Evolutionary conservation across 2,113 vertebrate species (phyloP), one percentile per base, ranked within the genome.

Genomic region (Talpa occidentalis): DNA sequence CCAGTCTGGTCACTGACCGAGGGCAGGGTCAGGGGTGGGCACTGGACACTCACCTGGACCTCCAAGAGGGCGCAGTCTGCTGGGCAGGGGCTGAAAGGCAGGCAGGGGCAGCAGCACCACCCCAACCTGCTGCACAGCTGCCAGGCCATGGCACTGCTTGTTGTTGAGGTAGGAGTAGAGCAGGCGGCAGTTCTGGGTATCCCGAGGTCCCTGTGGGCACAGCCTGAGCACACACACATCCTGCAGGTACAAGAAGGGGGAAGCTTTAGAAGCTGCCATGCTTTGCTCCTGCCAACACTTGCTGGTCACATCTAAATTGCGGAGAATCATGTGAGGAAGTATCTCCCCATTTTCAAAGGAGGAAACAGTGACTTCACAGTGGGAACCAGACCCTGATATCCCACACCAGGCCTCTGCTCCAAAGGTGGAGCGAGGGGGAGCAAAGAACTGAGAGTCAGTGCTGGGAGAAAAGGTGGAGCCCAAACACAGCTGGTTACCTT

Each of bases 81-180:
- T 5, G 26, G 98, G 98, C 88, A 98, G 74, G 9, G 97, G 97
- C 83, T 98, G 97, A 78, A 97, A 97, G 44, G 98, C 98, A 0
- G 98, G 97, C 64, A 98, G 93, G 6, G 98, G 97, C 47, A 98
- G 74, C 76, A 98, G 54, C 77, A 98, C 96, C 73, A 97, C 19
- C 16, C 93, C 94, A 77, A 97, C 19, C 0, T 84, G 88, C 5
- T 89, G 56, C 66, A 94, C 81, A 0, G 94, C 87, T 0, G 85
- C 95, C 78, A 98, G 78, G 76, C 96, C 95, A 0, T 98, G 98
- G 69, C 93, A 30, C 60, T 98, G 97, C 78, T 97, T 98, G 26
- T 88, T 94, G 88, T 97, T 98, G 87, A 98, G 97, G 88, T 98
- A 98, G 14, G 97, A 97, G 35, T 97, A 98, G 24, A 98, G 97